A percentile compares a stretch with the other conserved stretches of the same genome.
Evolutionary conservation across 53 echinoderm and acorn worm species (phyloP).

Genomic region (Antedon mediterranea): DNA sequence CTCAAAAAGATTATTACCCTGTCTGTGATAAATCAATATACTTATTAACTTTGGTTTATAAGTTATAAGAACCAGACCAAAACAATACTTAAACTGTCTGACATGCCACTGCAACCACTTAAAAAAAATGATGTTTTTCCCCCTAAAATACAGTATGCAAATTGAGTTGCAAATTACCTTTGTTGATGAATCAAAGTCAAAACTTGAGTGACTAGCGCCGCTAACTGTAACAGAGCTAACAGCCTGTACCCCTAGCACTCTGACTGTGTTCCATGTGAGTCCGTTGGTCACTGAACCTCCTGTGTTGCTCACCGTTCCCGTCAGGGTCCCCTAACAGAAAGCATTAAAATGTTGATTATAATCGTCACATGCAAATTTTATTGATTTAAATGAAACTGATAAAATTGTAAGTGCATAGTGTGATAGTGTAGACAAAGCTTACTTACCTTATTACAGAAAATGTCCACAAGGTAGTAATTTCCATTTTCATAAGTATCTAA

Average conservation of each 20-base stretch:
- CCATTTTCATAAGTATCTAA: constrained; percentile 27
- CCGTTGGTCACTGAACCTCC: constrained; percentile 17
- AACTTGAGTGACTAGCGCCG: constrained; percentile 9
- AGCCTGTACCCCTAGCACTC: constrained; percentile 20
- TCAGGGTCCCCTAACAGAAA: not conserved
- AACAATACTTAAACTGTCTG: no score
- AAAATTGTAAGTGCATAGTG: no score
- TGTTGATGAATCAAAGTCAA: constrained; percentile 1
- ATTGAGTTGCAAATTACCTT: no score
- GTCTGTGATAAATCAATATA: no score
- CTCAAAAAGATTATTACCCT: no score
- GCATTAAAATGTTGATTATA: not conserved
- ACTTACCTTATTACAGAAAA: constrained; percentile 3
- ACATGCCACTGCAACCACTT: no score
- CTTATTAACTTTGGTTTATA: no score
- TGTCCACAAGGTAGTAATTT: constrained; percentile 10
- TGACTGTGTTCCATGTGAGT: constrained; percentile 25
- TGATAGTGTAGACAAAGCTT: not conserved
- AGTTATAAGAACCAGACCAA: no score
- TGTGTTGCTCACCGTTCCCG: not conserved
- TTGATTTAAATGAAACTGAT: no score
- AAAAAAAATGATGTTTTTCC: no score
- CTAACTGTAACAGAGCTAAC: constrained; percentile 18
- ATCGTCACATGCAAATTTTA: no score
- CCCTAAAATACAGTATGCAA: no score